phyloP scores from a whole-genome alignment of 2,797 vertebrate species.

The Momotus momota region DNA sequence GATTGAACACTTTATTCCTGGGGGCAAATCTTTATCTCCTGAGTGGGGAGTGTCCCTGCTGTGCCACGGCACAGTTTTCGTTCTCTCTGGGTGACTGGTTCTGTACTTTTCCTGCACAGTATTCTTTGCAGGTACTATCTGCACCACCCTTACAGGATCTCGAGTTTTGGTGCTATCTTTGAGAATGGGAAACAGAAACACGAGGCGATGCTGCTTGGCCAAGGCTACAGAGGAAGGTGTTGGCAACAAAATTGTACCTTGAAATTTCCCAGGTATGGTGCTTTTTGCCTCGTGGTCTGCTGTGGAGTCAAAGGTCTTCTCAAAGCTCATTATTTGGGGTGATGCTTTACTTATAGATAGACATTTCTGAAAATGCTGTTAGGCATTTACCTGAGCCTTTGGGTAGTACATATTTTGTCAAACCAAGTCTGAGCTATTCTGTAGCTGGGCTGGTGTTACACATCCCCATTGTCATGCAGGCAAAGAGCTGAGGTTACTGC shows the following conservation, averaged over 20 bases:
- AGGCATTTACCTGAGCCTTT: neutral
- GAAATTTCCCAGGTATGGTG: neutral
- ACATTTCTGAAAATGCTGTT: neutral
- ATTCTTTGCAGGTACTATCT: neutral
- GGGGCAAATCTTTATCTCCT: neutral
- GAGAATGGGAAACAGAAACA: neutral
- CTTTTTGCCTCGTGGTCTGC: neutral
- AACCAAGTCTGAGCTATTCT: neutral
- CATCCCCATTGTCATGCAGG: neutral
- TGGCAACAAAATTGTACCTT: neutral
- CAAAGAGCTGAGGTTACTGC: neutral
- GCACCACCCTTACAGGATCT: fast-evolving
- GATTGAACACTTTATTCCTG: neutral
- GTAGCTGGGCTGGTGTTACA: neutral
- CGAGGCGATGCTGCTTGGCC: neutral
- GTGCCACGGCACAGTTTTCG: neutral
- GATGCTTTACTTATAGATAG: neutral
- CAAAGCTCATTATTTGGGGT: neutral
- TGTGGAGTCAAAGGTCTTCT: neutral
- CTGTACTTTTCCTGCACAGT: neutral
- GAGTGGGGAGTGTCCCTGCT: neutral
- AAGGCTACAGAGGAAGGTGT: neutral
- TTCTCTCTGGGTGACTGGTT: neutral
- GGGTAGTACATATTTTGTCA: neutral
- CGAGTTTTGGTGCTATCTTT: fast-evolving